Percentiles rank a stretch among this genome's conserved stretches.
These are phyloP conservation scores for Gambelia wislizenii DNA, from an alignment of 2,797 vertebrate genomes.

Conservation along the genomic window DNA sequence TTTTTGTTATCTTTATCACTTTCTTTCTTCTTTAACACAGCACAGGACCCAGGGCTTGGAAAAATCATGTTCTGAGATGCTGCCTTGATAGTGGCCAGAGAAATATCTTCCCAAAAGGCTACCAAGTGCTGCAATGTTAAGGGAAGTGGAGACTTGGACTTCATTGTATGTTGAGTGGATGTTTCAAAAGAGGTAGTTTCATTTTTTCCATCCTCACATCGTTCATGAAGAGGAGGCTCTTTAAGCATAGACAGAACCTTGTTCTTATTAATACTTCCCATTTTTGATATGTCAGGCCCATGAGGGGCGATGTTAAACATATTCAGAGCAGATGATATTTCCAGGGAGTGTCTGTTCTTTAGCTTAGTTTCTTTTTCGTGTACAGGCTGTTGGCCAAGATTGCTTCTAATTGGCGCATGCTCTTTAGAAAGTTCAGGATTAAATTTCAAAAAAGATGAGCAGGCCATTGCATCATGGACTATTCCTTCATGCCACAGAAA, in stretches of 20 bases:
- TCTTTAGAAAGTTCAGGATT: constrained; percentile 98
- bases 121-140: constrained; percentile 96
- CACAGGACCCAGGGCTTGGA: constrained; percentile 98
- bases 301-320: constrained; percentile 99
- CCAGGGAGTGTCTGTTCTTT: constrained; percentile 97
- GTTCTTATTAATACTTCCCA: constrained; percentile 99
- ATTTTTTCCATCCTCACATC: constrained; percentile 93
- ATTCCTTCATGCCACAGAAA: constrained; percentile 99
- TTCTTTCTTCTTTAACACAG: constrained; percentile 97
- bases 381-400: constrained; percentile 88
- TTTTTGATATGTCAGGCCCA: constrained; percentile 98
- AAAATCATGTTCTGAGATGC: constrained; percentile 99
- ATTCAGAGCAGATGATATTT: constrained; percentile 98
- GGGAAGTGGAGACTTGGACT: constrained; percentile 92
- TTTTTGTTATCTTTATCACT: constrained; percentile 96
- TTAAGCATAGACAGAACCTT: constrained; percentile 99
- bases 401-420: constrained; percentile 94
- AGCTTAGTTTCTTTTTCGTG: constrained; percentile 97
- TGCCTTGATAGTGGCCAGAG: constrained; percentile 97
- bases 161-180: constrained; percentile 86
- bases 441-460: constrained; percentile 99
- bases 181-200: constrained; percentile 88
- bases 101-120: constrained; percentile 99
- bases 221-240: constrained; percentile 95
- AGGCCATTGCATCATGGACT: constrained; percentile 99